Base-by-base conservation (phyloP, 2,113 vertebrate genomes). In the Pelobates fuscus region DNA sequence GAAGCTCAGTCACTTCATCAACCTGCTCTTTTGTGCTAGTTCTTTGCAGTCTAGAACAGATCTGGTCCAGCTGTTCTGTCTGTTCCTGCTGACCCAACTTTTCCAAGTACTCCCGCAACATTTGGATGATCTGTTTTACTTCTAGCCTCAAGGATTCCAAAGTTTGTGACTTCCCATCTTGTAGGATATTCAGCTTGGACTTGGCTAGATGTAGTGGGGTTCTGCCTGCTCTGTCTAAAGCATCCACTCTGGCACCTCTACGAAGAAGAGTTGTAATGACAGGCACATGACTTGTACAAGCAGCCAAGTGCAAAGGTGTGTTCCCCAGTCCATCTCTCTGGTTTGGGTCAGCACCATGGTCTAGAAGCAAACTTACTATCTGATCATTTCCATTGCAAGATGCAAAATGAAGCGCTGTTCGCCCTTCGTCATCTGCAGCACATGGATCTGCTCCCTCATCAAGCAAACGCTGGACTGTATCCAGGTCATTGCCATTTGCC, bases 41-140 rank as follows among this genome's bases (percentile, higher is more conserved):
- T 88, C 91, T 94, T 87, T 98, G 95, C 60, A 99, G 91, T 78
- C 92, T 94, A 46, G 91, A 91, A 0, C 96, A 98, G 81, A 99
- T 96, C 77, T 97, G 93, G 68, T 99, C 97, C 80, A 99, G 90
- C 80, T 92, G 92, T 25, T 97, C 95, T 59, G 92, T 93, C 78
- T 98, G 95, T 77, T 96, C 94, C 0, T 92, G 96, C 79, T 93
- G 93, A 6, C 97, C 96, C 79, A 98, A 89, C 61, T 92, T 84
- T 55, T 96, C 94, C 80, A 99, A 87, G 79, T 99, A 99, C 77
- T 98, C 97, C 70, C 96, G 84, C 66, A 99, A 84, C 97, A 99
- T 99, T 78, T 99, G 97, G 82, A 99, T 98, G 67, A 99, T 98
- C 97, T 99, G 97, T 27, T 94, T 98, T 67, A 99, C 97, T 84